Evolutionary conservation across 1,140 invertebrate genomes (phyloP).

Genomic region (Hirudo medicinalis): DNA sequence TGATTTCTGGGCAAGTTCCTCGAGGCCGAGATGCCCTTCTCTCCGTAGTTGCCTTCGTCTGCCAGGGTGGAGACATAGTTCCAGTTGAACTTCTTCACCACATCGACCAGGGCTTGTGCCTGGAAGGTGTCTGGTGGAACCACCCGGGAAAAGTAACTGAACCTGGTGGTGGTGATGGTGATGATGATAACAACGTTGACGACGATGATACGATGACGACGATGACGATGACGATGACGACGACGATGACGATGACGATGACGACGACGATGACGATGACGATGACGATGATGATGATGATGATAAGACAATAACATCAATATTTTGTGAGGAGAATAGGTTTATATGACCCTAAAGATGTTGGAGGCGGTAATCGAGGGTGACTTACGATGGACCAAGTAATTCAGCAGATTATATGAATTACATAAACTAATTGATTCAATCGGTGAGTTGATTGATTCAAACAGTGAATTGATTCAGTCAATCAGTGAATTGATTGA

Average conservation of each 20-base stretch:
- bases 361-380: no score
- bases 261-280: no score
- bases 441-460: no score
- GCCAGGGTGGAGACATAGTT: conserved; percentile 60
- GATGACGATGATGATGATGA: conserved; percentile 12
- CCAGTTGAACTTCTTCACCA: conserved; percentile 55
- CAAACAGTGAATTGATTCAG: no score
- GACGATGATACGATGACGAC: not conserved
- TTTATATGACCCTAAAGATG: no score
- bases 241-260: not conserved
- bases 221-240: not conserved
- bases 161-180: conserved; percentile 36
- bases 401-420: no score
- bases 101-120: conserved; percentile 60
- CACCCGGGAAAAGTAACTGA: conserved; percentile 60
- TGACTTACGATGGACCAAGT: no score
- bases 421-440: no score
- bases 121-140: conserved; percentile 58
- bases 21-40: conserved; percentile 41
- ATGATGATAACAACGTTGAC: not conserved
- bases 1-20: conserved; percentile 30
- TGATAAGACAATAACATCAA: not conserved
- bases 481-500: no score
- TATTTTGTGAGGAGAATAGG: no score
- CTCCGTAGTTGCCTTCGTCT: conserved; percentile 61